Percentiles rank a stretch among this genome's conserved stretches.
phyloP scores from a whole-genome alignment of 2,888 invertebrate species.

The Caenorhabditis sp. region DNA sequence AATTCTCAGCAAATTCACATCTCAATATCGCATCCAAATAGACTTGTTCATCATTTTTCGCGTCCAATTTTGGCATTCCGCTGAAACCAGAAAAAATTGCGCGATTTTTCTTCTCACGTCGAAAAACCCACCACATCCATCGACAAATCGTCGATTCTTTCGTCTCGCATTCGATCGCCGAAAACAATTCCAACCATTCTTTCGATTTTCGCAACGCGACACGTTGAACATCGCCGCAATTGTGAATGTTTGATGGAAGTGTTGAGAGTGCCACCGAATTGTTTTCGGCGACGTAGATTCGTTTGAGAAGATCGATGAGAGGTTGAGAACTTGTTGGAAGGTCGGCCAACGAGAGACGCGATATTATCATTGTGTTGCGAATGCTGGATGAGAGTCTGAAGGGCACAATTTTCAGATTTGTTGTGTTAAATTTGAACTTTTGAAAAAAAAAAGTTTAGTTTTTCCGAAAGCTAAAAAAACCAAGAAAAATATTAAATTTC shows the following conservation, averaged over 20 bases:
- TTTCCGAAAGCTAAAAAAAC: no score
- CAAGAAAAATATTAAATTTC: no score
- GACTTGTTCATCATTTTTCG: neutral
- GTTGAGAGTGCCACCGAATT: neutral
- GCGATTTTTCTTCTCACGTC: no score
- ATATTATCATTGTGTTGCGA: neutral
- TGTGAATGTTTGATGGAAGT: neutral
- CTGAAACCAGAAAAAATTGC: no score
- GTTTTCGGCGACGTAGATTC: neutral
- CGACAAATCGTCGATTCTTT: neutral
- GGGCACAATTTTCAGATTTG: no score
- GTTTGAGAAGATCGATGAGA: neutral
- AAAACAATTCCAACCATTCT: neutral
- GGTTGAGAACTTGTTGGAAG: neutral
- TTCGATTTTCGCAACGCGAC: neutral
- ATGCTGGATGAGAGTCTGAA: neutral
- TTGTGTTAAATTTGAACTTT: no score
- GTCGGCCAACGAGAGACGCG: neutral
- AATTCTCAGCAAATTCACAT: neutral
- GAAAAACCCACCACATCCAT: neutral
- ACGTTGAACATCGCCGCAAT: neutral
- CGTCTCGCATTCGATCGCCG: neutral
- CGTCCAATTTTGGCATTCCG: neutral
- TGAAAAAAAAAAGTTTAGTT: no score
- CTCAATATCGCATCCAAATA: neutral